Evolutionary conservation across 2,113 vertebrate genomes (phyloP), one percentile per base, ranked within the genome.

Genomic region (Chaenocephalus aceratus): DNA sequence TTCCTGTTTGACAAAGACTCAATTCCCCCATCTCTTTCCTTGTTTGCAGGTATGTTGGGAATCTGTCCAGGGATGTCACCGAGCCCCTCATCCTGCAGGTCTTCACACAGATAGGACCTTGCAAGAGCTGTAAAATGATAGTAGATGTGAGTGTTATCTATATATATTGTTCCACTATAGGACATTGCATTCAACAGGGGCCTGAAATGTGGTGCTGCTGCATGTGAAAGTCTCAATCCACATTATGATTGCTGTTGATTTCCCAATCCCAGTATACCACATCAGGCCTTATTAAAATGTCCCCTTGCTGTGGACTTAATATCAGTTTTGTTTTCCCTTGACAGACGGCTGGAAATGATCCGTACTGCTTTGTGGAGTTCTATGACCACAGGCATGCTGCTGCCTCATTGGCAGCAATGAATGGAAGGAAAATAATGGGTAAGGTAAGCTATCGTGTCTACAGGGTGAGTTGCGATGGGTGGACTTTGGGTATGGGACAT

Each of bases 121-220:
- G 98, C 95, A 99, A 99, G 94, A 99, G 97, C 94, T 99, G 98
- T 96, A 99, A 99, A 93, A 99, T 99, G 98, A 99, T 99, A 70
- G 96, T 97, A 86, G 98, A 99, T 93, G 98, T 99, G 95, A 98
- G 97, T 96, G 52, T 78, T 61, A 1, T 10, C 8, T 5, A 14
- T 26, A 1, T 34, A 34, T 10, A 41, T 63, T 63, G 13, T 77
- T 34, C 61, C 15, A 14, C 4, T 18, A 0, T 44, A 21, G 44
- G 4, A 52, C 70, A 54, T 72, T 0, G 1, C 21, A 41, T 21
- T 46, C 41, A 26, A 6, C 54, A 44, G n/a, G 18, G 60, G 14
- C 45, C 1, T 81, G 11, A 63, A 36, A 18, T 65, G 10, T 63
- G 52, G 3, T 49, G 21, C 1, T 60, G 36, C 30, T 46, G 41